Conservation (phyloP, 2,797 vertebrate genomes). For the Sarcophilus harrisii region DNA sequence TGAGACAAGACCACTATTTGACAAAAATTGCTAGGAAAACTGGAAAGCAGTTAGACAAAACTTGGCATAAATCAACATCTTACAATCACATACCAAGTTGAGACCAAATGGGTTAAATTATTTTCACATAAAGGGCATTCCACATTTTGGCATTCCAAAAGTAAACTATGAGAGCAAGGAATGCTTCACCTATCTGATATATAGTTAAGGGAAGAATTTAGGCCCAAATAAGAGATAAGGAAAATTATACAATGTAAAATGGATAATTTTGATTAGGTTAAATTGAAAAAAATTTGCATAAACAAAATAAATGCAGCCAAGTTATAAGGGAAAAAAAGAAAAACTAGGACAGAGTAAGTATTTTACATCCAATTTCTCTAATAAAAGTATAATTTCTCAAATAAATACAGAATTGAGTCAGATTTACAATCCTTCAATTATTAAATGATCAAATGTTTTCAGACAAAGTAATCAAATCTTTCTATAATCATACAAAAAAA, state of each 20-base stretch:
- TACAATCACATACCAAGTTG: no score
- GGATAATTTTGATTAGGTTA: neutral
- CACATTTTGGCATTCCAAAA: no score
- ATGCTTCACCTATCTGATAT: no score
- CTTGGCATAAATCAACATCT: neutral
- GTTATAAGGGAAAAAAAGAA: neutral
- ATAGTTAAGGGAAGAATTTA: neutral
- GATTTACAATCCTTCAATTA: neutral
- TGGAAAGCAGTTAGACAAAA: neutral
- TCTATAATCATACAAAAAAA: neutral
- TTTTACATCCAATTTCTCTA: neutral
- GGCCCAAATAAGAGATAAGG: neutral
- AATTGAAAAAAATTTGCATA: neutral
- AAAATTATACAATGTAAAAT: neutral
- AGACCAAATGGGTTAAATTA: no score
- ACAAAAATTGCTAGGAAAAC: neutral
- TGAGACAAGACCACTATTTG: neutral
- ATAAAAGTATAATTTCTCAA: neutral
- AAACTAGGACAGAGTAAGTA: neutral
- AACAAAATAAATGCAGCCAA: neutral
- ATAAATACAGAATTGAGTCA: neutral
- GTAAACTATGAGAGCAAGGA: no score
- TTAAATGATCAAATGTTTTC: neutral
- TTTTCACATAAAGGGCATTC: no score
- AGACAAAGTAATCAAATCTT: neutral